These are phyloP conservation scores for Scelioninae gen. 1 DNA, from an alignment of 2,888 invertebrate species.

Conservation along the genomic window DNA sequence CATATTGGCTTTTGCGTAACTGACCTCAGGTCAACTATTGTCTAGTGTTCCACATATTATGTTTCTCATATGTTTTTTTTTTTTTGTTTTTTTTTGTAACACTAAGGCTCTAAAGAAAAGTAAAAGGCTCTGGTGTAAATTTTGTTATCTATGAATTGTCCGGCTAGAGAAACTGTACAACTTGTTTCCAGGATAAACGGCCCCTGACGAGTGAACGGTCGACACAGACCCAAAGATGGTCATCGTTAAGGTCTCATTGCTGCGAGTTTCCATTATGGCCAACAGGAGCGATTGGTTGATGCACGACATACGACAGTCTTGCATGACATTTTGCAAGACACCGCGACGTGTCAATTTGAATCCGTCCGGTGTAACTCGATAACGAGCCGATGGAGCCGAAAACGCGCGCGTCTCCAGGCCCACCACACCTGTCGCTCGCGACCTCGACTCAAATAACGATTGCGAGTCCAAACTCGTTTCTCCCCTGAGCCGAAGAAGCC, in stretches of 20 bases:
- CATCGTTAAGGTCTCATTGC: conserved; percentile 69
- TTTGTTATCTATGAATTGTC: conserved; percentile 12
- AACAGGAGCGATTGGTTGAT: conserved; percentile 14
- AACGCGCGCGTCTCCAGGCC: conserved; percentile 51
- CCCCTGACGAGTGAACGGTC: conserved; percentile 46
- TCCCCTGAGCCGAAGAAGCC: conserved; percentile 73
- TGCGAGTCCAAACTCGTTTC: conserved; percentile 77
- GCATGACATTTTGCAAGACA: conserved; percentile 37
- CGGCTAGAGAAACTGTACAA: conserved; percentile 2
- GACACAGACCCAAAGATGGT: conserved; percentile 70
- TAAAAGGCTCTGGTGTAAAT: conserved; percentile 17
- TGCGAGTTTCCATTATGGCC: conserved; percentile 39
- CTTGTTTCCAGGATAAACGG: conserved; percentile 77
- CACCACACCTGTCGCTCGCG: conserved; percentile 58
- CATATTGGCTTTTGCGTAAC: no score
- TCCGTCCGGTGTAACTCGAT: conserved; percentile 56
- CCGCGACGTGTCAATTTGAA: conserved; percentile 45
- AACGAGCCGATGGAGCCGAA: conserved; percentile 74
- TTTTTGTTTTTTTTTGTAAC: no score
- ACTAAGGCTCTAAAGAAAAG: background rate
- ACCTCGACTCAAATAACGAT: conserved; percentile 70
- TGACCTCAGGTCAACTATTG: no score
- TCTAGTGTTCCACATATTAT: no score
- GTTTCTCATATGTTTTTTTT: no score
- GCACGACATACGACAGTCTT: conserved; percentile 11